Evolutionary conservation across 2,888 invertebrate species (phyloP).

Genomic region (Drosophila rellima): DNA sequence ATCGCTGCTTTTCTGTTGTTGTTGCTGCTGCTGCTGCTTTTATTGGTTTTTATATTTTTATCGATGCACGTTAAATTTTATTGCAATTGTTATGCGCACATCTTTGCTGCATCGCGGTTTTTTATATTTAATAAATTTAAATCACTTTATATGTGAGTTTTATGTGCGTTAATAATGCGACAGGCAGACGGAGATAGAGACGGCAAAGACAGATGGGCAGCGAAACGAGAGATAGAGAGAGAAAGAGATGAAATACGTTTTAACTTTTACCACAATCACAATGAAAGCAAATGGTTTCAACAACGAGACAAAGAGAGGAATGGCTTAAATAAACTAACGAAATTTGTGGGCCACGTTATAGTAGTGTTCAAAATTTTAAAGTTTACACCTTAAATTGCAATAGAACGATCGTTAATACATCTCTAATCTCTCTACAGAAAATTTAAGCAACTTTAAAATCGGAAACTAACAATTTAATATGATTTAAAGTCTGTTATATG

Average conservation of each 20-base stretch:
- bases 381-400: neutral
- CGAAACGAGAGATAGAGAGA: neutral
- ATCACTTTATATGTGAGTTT: constrained; percentile 81
- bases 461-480: too few species aligned
- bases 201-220: neutral
- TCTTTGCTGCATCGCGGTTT: constrained; percentile 66
- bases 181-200: constrained; percentile 2
- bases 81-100: constrained; percentile 81
- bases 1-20: constrained; percentile 20
- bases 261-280: constrained; percentile 5
- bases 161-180: constrained; percentile 80
- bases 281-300: constrained; percentile 1
- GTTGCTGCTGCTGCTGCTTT: constrained; percentile 64
- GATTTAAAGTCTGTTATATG: too few species aligned
- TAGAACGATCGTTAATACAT: too few species aligned
- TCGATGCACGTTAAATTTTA: constrained; percentile 81
- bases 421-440: too few species aligned
- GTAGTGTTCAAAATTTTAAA: neutral
- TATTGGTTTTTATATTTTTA: constrained; percentile 75
- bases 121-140: constrained; percentile 81
- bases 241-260: constrained; percentile 4
- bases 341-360: too few species aligned
- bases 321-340: neutral
- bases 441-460: too few species aligned
- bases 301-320: neutral